Percentiles rank a stretch among this genome's conserved stretches.
phyloP scores from a whole-genome alignment of 2,113 vertebrate species.

The Coturnix japonica region DNA sequence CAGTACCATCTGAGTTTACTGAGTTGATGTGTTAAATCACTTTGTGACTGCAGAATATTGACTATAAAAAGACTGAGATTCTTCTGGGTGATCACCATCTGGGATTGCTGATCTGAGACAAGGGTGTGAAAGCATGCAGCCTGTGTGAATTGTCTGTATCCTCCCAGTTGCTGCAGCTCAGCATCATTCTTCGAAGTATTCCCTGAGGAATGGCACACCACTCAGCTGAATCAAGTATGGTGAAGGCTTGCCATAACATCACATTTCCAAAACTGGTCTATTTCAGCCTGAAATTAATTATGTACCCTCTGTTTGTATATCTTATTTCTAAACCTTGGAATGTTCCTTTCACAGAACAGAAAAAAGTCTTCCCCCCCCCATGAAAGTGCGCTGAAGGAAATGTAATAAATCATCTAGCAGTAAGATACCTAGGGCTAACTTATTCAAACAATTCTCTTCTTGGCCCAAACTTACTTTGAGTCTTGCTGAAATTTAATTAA shows the following conservation, averaged over 20 bases:
- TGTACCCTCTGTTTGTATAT: background rate
- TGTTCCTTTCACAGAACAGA: constrained; percentile 26
- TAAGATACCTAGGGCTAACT: constrained; percentile 25
- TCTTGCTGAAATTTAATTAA: background rate
- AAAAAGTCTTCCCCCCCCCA: background rate
- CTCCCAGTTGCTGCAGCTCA: constrained; percentile 53
- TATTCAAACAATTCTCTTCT: constrained; percentile 24
- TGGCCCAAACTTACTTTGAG: background rate
- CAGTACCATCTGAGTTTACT: constrained; percentile 34
- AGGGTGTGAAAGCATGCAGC: constrained; percentile 38
- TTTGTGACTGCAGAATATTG: constrained; percentile 26
- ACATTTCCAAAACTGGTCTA: constrained; percentile 36
- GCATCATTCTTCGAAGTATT: constrained; percentile 70
- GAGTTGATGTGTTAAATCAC: constrained; percentile 12
- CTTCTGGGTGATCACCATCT: constrained; percentile 29
- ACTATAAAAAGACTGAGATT: constrained; percentile 30
- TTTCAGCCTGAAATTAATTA: constrained; percentile 55
- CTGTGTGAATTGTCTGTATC: constrained; percentile 56
- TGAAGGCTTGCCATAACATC: constrained; percentile 47
- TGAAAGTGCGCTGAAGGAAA: constrained; percentile 28
- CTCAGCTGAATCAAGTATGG: constrained; percentile 48
- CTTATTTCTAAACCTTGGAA: background rate
- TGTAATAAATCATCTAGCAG: constrained; percentile 28
- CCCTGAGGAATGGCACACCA: constrained; percentile 43
- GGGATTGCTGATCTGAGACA: constrained; percentile 41